phyloP scores from a whole-genome alignment of 2,113 vertebrate species.

The Seriola rivoliana region DNA sequence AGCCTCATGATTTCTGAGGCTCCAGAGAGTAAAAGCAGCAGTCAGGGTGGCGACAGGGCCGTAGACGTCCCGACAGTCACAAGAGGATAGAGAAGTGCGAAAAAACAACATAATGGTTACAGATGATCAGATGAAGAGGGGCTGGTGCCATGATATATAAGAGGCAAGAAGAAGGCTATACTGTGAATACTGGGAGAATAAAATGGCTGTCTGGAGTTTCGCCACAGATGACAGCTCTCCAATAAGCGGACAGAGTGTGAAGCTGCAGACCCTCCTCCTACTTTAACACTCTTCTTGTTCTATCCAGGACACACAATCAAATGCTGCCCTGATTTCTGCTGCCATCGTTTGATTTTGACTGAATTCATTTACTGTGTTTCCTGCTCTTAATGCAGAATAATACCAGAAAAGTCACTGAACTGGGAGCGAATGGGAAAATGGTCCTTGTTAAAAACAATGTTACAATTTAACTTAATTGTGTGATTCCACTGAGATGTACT shows the following conservation, averaged over 20 bases:
- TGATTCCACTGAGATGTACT: neutral
- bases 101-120: conserved; percentile 71
- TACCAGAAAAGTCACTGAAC: neutral
- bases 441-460: neutral
- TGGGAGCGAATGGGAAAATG: neutral
- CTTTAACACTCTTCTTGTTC: conserved; percentile 40
- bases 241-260: conserved; percentile 62
- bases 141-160: conserved; percentile 17
- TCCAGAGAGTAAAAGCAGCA: conserved; percentile 53
- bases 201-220: conserved; percentile 71
- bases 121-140: conserved; percentile 59
- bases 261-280: conserved; percentile 55
- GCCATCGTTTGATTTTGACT: conserved; percentile 16
- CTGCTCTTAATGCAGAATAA: neutral
- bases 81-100: conserved; percentile 54
- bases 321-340: conserved; percentile 47
- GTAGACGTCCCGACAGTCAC: conserved; percentile 53
- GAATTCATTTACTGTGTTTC: neutral
- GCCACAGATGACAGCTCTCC: conserved; percentile 74
- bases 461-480: conserved; percentile 1
- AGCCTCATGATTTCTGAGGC: conserved; percentile 9
- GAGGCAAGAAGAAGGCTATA: conserved; percentile 43
- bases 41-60: conserved; percentile 59
- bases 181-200: conserved; percentile 59
- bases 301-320: conserved; percentile 56